Percentiles rank a stretch among this genome's conserved stretches.
phyloP scores from a whole-genome alignment of 2,113 vertebrate genomes.

The Mormyrus iriodes region DNA sequence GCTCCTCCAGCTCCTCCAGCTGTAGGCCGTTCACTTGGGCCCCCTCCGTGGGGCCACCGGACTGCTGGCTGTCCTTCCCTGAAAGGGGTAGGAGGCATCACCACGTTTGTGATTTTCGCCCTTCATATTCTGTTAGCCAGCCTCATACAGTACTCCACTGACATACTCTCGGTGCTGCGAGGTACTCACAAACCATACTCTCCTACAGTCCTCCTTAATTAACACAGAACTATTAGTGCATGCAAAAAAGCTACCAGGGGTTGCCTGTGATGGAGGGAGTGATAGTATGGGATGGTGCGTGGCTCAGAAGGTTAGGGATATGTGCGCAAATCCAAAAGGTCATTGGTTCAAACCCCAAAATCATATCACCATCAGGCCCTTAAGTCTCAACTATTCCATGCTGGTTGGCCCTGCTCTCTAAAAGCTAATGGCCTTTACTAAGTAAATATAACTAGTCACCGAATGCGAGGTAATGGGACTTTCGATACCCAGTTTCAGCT shows the following conservation, averaged over 20 bases:
- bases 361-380: neutral
- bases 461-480: neutral
- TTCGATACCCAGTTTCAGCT: conserved; percentile 80
- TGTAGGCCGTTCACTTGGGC: conserved; percentile 85
- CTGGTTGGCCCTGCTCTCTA: neutral
- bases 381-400: neutral
- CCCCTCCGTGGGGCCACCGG: conserved; percentile 43
- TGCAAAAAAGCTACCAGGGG: neutral
- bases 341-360: neutral
- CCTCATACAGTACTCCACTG: neutral
- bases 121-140: neutral
- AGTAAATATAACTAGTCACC: neutral
- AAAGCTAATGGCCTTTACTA: neutral
- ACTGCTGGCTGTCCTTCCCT: conserved; percentile 74
- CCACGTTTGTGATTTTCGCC: neutral
- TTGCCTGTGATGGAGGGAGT: neutral
- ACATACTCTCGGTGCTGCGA: too few relatives aligned
- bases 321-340: neutral
- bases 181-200: too few relatives aligned
- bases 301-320: neutral
- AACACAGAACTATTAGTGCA: neutral
- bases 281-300: neutral
- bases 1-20: conserved; percentile 79
- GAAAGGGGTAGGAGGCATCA: neutral
- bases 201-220: too few relatives aligned